A percentile compares a stretch with the other conserved stretches of the same genome.
Evolutionary conservation across 2,888 invertebrate species (phyloP).

Genomic region (Megamerina dolium): DNA sequence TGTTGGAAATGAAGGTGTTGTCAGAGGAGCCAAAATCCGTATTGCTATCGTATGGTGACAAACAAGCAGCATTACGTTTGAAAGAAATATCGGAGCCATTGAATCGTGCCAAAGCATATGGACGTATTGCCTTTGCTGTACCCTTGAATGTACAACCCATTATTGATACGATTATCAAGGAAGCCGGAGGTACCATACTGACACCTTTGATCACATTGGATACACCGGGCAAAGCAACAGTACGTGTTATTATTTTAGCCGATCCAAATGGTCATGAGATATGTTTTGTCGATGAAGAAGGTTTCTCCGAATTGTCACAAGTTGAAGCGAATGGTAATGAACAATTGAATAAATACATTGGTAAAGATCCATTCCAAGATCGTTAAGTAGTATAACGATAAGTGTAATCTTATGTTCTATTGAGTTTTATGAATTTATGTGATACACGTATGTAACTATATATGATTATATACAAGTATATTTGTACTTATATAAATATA

Average conservation of each 20-base stretch:
- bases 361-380: slow-evolving; percentile 48
- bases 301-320: slow-evolving; percentile 79
- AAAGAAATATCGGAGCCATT: slow-evolving; percentile 50
- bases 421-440: too few species aligned
- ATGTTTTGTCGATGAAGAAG: slow-evolving; percentile 97
- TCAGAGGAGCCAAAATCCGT: slow-evolving; percentile 58
- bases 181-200: slow-evolving; percentile 67
- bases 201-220: slow-evolving; percentile 88
- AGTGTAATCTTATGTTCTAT: too few species aligned
- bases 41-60: slow-evolving; percentile 63
- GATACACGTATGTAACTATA: too few species aligned
- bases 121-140: slow-evolving; percentile 90
- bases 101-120: slow-evolving; percentile 84
- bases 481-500: too few species aligned
- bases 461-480: too few species aligned
- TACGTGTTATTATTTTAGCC: slow-evolving; percentile 90
- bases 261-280: slow-evolving; percentile 98
- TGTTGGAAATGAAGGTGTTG: slow-evolving; percentile 68
- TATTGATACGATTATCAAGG: slow-evolving; percentile 68
- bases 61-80: slow-evolving; percentile 74
- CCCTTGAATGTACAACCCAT: slow-evolving; percentile 70
- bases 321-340: slow-evolving; percentile 77
- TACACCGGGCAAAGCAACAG: slow-evolving; percentile 96
- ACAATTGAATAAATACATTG: slow-evolving; percentile 70
- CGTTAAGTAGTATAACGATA: background rate